A percentile compares a stretch with the other conserved stretches of the same genome.
phyloP scores from a whole-genome alignment of 2,888 invertebrate genomes.

The Gari tellinella region DNA sequence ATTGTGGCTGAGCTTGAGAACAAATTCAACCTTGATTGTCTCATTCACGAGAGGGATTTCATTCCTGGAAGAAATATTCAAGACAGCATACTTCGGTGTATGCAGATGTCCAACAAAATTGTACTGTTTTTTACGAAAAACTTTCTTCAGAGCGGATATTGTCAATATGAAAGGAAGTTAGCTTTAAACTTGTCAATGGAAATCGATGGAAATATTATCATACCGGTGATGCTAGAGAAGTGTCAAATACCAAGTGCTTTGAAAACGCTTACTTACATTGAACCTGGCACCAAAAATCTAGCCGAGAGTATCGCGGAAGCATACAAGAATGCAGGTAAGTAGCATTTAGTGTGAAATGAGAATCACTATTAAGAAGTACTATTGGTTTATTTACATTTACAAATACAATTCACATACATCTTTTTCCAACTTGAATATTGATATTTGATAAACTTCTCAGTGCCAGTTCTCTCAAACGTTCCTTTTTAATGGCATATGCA shows the following conservation, averaged over 20 bases:
- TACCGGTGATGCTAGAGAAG: constrained; percentile 34
- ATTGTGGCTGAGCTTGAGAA: constrained; percentile 23
- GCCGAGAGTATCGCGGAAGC: no score
- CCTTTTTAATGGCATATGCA: no score
- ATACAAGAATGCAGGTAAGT: no score
- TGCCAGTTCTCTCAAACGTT: no score
- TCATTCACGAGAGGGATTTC: constrained; percentile 34
- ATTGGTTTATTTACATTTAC: no score
- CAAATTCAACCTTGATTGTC: constrained; percentile 20
- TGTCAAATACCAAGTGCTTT: constrained; percentile 34
- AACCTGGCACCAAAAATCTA: neutral
- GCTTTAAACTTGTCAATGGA: constrained; percentile 31
- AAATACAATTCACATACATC: no score
- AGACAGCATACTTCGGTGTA: constrained; percentile 20
- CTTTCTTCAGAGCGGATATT: constrained; percentile 32
- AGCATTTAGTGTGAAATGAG: no score
- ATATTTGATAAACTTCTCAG: no score
- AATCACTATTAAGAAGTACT: no score
- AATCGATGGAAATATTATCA: constrained; percentile 17
- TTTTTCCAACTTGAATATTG: no score
- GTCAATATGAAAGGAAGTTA: constrained; percentile 30
- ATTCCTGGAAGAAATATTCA: constrained; percentile 33
- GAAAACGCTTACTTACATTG: constrained; percentile 38
- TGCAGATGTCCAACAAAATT: constrained; percentile 16
- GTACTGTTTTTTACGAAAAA: constrained; percentile 27